These are phyloP conservation scores for Drosophila yooni DNA, from an alignment of 2,888 invertebrate genomes.

Conservation along the genomic window DNA sequence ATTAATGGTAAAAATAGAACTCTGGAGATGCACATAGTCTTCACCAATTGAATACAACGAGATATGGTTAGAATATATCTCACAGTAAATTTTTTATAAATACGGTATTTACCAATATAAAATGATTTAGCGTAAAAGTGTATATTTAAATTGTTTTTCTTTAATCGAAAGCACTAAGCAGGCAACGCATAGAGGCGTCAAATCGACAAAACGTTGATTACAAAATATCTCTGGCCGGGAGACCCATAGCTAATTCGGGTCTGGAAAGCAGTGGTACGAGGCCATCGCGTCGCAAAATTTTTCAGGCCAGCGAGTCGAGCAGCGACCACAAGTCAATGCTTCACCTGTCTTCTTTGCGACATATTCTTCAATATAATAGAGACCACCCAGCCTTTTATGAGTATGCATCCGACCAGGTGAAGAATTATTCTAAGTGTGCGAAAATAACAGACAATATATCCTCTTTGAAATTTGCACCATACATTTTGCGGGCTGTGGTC, in stretches of 20 bases:
- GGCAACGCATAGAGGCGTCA: too few relatives aligned
- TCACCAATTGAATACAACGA: not conserved
- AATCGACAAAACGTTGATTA: too few relatives aligned
- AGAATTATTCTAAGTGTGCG: too few relatives aligned
- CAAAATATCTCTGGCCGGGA: too few relatives aligned
- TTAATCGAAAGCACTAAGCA: too few relatives aligned
- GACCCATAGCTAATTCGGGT: too few relatives aligned
- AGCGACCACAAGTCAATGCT: too few relatives aligned
- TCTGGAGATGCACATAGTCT: not conserved
- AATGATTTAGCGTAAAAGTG: not conserved
- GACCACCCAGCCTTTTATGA: not conserved
- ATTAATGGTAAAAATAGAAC: not conserved
- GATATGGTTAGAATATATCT: not conserved
- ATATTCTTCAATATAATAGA: not conserved
- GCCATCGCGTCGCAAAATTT: not conserved
- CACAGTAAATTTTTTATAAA: not conserved
- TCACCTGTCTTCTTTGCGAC: not conserved
- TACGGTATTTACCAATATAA: not conserved
- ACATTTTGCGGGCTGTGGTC: too few relatives aligned
- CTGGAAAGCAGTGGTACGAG: not conserved
- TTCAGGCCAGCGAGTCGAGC: too few relatives aligned
- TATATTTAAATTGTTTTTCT: not conserved
- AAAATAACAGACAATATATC: too few relatives aligned
- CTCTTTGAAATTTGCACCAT: too few relatives aligned
- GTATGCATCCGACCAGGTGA: not conserved